phyloP scores from a whole-genome alignment of 2,888 invertebrate genomes.

The Abrostola triplasia region DNA sequence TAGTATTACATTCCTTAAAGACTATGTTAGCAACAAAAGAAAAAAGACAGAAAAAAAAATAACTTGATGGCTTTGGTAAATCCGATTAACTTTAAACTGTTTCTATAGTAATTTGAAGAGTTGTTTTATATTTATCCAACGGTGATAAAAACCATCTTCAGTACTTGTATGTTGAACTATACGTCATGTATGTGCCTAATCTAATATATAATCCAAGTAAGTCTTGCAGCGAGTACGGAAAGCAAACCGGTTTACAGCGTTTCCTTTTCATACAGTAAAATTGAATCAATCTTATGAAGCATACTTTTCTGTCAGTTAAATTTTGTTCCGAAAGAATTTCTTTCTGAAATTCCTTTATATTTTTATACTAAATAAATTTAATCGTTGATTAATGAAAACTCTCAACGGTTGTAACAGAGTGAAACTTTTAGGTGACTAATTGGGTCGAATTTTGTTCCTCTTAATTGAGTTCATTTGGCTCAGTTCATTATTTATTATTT shows the following conservation, averaged over 20 bases:
- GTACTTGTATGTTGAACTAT: no score
- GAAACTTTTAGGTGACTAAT: conserved; percentile 17
- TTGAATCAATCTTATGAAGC: background rate
- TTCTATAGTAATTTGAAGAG: no score
- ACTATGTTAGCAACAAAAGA: no score
- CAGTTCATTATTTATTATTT: conserved; percentile 9
- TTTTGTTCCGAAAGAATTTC: background rate
- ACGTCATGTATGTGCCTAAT: background rate
- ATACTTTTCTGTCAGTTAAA: background rate
- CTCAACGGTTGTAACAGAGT: conserved; percentile 18
- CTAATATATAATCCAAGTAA: background rate
- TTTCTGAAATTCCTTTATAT: conserved; percentile 1
- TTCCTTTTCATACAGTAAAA: conserved; percentile 1
- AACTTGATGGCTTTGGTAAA: no score
- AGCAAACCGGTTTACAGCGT: background rate
- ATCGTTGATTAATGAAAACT: conserved; percentile 31
- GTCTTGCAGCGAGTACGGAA: background rate
- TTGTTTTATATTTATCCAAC: no score
- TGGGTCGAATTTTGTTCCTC: conserved; percentile 20
- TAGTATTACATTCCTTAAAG: no score
- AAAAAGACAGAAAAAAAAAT: no score
- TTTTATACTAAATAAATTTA: conserved; percentile 19
- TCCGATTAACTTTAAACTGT: background rate
- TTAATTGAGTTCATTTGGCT: conserved; percentile 6
- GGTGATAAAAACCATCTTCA: no score